phyloP scores from a whole-genome alignment of 2,888 invertebrate genomes.

The Eurytoma californica region DNA sequence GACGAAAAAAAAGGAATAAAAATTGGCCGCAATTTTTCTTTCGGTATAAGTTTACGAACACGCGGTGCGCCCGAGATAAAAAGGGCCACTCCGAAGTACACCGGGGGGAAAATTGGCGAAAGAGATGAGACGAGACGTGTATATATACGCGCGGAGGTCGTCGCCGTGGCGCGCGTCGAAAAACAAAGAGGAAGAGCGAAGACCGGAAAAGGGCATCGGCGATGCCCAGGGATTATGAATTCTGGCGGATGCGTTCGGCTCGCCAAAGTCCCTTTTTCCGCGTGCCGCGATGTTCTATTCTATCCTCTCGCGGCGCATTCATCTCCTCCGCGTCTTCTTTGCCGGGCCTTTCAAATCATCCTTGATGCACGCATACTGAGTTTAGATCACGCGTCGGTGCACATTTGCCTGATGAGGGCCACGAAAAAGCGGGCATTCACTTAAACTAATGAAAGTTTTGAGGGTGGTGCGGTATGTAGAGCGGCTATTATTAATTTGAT shows the following conservation, averaged over 20 bases:
- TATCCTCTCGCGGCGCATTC: background rate
- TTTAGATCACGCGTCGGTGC: background rate
- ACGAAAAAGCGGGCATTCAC: background rate
- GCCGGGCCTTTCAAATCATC: slow-evolving; percentile 12
- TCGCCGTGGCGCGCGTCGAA: background rate
- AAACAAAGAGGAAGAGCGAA: slow-evolving; percentile 24
- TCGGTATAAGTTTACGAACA: background rate
- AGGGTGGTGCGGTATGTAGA: no score
- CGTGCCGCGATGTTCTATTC: slow-evolving; percentile 2
- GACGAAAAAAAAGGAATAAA: background rate
- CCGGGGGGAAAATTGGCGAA: background rate
- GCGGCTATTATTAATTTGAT: no score
- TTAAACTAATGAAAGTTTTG: slow-evolving; percentile 24
- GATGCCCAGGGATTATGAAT: slow-evolving; percentile 63
- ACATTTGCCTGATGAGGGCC: background rate
- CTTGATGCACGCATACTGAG: background rate
- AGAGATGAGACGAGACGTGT: background rate
- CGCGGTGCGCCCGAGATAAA: background rate
- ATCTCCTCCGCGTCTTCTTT: background rate
- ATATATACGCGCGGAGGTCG: background rate
- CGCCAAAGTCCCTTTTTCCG: slow-evolving; percentile 58
- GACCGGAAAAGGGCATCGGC: slow-evolving; percentile 58
- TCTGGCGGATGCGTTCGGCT: slow-evolving; percentile 57
- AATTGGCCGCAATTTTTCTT: background rate
- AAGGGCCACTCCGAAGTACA: background rate